Evolutionary conservation across 2,797 vertebrate genomes (phyloP).

Genomic region (Acridotheres tristis): DNA sequence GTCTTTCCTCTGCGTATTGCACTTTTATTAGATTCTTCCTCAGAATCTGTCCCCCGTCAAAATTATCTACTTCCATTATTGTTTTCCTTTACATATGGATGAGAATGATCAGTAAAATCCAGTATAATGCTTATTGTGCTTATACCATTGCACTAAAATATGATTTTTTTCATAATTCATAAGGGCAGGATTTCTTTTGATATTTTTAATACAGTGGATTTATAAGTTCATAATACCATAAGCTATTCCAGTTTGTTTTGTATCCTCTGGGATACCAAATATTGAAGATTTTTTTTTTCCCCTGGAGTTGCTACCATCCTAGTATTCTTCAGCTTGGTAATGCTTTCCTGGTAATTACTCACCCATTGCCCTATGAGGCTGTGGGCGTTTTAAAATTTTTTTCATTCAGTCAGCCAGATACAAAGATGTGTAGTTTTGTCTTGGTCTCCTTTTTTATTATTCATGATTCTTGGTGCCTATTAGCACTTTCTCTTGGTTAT

Average conservation of each 20-base stretch:
- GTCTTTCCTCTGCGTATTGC: slow-evolving; percentile 11
- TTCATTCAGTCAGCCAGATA: not conserved
- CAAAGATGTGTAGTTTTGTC: not conserved
- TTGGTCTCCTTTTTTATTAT: not conserved
- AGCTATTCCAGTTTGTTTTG: not conserved
- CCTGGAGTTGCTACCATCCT: not conserved
- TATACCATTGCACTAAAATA: not conserved
- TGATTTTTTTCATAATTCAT: not conserved
- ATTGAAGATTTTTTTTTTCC: not conserved
- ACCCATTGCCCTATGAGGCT: not conserved
- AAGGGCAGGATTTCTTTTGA: not conserved
- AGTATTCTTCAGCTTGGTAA: not conserved
- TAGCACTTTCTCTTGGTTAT: not conserved
- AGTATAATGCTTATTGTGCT: not conserved
- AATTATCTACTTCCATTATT: slow-evolving; percentile 10
- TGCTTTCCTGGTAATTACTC: not conserved
- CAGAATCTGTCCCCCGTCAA: not conserved
- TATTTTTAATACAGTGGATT: slow-evolving; percentile 14
- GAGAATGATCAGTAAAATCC: not conserved
- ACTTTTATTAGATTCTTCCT: slow-evolving; percentile 21
- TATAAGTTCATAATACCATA: not conserved
- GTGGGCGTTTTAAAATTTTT: not conserved
- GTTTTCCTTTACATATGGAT: not conserved
- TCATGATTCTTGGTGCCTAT: not conserved
- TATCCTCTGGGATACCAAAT: not conserved